phyloP scores from a whole-genome alignment of 2,797 vertebrate genomes.

The Silurus lanzhouensis region DNA sequence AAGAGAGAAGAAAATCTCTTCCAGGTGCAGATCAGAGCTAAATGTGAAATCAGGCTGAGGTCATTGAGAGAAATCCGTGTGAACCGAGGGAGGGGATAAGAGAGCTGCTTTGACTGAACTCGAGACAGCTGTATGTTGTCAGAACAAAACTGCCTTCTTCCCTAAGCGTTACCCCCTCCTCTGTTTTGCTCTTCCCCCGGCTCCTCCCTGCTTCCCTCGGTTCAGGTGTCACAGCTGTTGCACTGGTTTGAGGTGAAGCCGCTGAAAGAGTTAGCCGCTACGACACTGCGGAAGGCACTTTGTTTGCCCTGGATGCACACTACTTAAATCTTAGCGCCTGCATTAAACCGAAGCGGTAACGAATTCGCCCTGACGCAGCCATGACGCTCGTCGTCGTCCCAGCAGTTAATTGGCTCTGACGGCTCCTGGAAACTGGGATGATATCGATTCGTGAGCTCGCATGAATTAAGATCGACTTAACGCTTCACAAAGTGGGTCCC shows the following conservation, averaged over 20 bases:
- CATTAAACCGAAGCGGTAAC: conserved; percentile 64
- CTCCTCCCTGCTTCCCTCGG: conserved; percentile 37
- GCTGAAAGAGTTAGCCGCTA: neutral
- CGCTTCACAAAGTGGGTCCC: conserved; percentile 77
- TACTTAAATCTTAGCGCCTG: conserved; percentile 65
- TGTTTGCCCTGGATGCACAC: conserved; percentile 47
- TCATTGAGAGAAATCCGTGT: conserved; percentile 14
- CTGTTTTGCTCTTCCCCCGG: conserved; percentile 21
- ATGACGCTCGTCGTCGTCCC: conserved; percentile 58
- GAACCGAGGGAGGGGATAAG: conserved; percentile 33
- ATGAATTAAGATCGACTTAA: conserved; percentile 72
- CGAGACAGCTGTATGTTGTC: conserved; percentile 73
- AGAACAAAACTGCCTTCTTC: conserved; percentile 73
- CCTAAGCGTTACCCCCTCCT: conserved; percentile 47
- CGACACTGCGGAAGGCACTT: conserved; percentile 27
- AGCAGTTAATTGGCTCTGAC: conserved; percentile 78
- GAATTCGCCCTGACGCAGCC: conserved; percentile 63
- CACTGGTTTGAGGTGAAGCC: neutral
- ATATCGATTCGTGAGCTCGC: conserved; percentile 73
- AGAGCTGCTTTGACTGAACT: conserved; percentile 65
- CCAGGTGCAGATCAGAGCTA: conserved; percentile 34
- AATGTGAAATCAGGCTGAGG: conserved; percentile 51
- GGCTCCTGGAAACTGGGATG: conserved; percentile 72
- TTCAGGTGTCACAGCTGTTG: conserved; percentile 43
- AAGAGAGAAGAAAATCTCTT: neutral